Evolutionary conservation across 2,113 vertebrate species (phyloP), one percentile per base, ranked within the genome.

Genomic region (Fregetta grallaria): DNA sequence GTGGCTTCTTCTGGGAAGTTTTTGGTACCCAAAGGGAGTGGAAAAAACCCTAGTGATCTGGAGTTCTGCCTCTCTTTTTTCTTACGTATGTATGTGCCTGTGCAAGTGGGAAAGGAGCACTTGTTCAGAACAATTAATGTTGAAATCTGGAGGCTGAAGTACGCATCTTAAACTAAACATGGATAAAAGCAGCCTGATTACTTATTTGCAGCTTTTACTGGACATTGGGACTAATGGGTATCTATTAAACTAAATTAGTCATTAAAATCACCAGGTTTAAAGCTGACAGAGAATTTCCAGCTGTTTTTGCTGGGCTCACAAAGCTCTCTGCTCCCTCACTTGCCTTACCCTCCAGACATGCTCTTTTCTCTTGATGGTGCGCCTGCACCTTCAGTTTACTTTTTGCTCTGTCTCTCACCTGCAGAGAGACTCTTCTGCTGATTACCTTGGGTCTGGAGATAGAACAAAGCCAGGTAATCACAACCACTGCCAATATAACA

Each of bases 121-220:
- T 21, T 29, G 10, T 1, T 52, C 0, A 1, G 30, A n/a, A 6
- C 30, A 7, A 19, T 6, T 32, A 8, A 19, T 1, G 1, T 3
- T 49, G 84, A 45, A 9, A 32, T 3, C 59, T 10, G 65, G 56
- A 34, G 65, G 73, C 86, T 74, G 79, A n/a, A 62, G 15, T 10
- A 30, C 18, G 44, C 40, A 3, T 27, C 59, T 29, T 1, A 2
- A 25, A 50, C 23, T 65, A 10, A 52, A 26, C 7, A 8, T 3
- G 5, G 27, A 4, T 19, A 10, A 36, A 38, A 74, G 13, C 77
- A 77, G 36, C 59, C 38, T 59, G 34, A 29, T 27, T 17, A 6
- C 2, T 53, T 10, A 1, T 25, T 3, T 26, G 22, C 52, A 75
- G 70, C 42, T 59, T 26, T 27, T 18, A 1, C 61, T 55, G 77